These are phyloP conservation scores for Lichenostomus cassidix DNA, from an alignment of 2,113 vertebrate genomes.

Conservation along the genomic window DNA sequence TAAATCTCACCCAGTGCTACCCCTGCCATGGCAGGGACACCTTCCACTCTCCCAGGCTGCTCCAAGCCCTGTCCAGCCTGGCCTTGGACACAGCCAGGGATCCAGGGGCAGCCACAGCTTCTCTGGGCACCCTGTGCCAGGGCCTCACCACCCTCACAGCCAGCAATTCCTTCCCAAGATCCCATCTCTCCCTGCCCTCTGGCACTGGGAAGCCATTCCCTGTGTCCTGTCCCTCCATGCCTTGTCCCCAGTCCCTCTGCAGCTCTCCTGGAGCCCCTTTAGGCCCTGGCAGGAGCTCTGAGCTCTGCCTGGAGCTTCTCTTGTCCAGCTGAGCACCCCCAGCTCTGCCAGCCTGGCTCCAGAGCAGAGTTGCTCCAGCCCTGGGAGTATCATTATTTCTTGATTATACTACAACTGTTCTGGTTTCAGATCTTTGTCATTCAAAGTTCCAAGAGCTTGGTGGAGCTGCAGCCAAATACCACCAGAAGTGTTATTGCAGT, in stretches of 20 bases:
- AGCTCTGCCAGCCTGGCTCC: neutral
- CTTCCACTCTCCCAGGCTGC: rapidly evolving
- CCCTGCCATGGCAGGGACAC: neutral
- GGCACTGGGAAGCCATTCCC: neutral
- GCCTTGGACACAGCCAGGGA: rapidly evolving
- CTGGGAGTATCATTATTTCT: neutral
- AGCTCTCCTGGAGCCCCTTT: neutral
- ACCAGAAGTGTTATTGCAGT: neutral
- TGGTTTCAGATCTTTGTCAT: neutral
- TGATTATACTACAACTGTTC: neutral
- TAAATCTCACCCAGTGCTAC: neutral
- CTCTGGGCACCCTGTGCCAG: neutral
- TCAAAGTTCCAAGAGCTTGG: neutral
- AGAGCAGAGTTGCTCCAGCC: neutral
- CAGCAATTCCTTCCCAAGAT: neutral
- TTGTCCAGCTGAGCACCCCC: rapidly evolving
- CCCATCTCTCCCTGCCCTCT: rapidly evolving
- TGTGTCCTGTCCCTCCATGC: rapidly evolving
- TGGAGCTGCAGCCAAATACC: too few relatives aligned
- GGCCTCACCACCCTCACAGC: neutral
- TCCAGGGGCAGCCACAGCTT: neutral
- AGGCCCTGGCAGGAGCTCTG: neutral
- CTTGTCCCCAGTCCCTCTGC: neutral
- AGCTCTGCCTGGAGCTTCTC: neutral
- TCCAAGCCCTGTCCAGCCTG: neutral